phyloP scores from a whole-genome alignment of 2,888 invertebrate species.

The Oasisia sp. region DNA sequence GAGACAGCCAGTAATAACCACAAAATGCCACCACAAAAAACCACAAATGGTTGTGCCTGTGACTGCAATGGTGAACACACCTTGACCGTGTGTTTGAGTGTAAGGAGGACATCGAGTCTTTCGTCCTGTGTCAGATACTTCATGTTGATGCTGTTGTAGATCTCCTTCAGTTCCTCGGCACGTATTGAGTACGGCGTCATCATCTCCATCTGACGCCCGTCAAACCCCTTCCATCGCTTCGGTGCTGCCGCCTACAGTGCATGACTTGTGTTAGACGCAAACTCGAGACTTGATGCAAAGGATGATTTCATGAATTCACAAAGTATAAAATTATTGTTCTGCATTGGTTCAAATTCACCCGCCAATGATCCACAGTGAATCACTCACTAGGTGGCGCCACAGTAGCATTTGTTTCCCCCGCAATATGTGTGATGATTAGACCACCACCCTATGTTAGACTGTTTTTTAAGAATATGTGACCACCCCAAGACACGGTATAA shows the following conservation, averaged over 20 bases:
- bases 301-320: too few relatives aligned
- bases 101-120: conserved; percentile 77
- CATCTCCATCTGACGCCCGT: conserved; percentile 78
- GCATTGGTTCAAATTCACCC: too few relatives aligned
- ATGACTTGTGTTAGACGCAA: neutral
- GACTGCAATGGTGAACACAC: conserved; percentile 35
- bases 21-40: too few relatives aligned
- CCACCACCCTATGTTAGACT: too few relatives aligned
- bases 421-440: too few relatives aligned
- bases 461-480: too few relatives aligned
- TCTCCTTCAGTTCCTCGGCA: conserved; percentile 78
- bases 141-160: conserved; percentile 77
- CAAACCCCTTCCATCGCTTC: conserved; percentile 79
- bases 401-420: too few relatives aligned
- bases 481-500: too few relatives aligned
- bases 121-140: conserved; percentile 73
- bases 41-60: neutral
- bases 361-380: too few relatives aligned
- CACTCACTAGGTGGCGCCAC: too few relatives aligned
- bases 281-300: neutral
- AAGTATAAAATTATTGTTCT: too few relatives aligned
- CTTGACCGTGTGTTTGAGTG: conserved; percentile 76
- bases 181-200: conserved; percentile 84
- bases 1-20: neutral
- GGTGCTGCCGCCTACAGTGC: conserved; percentile 68